Percentiles rank a stretch among this genome's conserved stretches.
Evolutionary conservation across 2,888 invertebrate species (phyloP).

Genomic region (Cephus pulcher): DNA sequence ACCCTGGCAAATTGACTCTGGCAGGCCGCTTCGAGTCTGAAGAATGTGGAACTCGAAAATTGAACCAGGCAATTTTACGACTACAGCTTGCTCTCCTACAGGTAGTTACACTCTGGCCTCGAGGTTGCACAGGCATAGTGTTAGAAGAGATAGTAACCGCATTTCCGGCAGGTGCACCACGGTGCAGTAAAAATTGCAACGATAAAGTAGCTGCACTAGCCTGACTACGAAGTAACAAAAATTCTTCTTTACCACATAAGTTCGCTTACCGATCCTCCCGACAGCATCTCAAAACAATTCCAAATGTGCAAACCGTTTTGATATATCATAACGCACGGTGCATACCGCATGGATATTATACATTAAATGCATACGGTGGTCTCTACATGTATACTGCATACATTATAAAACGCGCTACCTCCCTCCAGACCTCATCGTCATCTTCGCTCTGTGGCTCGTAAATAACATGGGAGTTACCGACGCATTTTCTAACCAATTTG

Average conservation of each 20-base stretch:
- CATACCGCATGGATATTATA: neutral
- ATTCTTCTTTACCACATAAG: neutral
- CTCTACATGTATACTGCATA: neutral
- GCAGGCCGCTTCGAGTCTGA: neutral
- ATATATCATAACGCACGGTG: neutral
- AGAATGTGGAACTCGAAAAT: neutral
- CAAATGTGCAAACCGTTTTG: neutral
- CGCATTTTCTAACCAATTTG: slow-evolving; percentile 46
- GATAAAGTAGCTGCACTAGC: neutral
- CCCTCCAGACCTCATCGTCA: slow-evolving; percentile 24
- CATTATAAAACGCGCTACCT: slow-evolving; percentile 1
- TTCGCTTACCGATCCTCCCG: neutral
- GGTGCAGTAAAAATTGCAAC: slow-evolving; percentile 17
- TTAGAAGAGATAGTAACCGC: slow-evolving; percentile 2
- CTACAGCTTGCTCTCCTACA: neutral
- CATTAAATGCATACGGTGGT: neutral
- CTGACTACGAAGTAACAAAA: neutral
- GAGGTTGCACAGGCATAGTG: neutral
- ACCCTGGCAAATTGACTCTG: neutral
- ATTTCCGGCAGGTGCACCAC: slow-evolving; percentile 35
- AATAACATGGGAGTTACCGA: slow-evolving; percentile 43
- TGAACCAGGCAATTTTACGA: neutral
- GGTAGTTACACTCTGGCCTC: neutral
- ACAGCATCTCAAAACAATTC: neutral
- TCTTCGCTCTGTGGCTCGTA: slow-evolving; percentile 29